Conservation (phyloP, 2,888 invertebrate genomes). For the Oxytorus armatus region DNA sequence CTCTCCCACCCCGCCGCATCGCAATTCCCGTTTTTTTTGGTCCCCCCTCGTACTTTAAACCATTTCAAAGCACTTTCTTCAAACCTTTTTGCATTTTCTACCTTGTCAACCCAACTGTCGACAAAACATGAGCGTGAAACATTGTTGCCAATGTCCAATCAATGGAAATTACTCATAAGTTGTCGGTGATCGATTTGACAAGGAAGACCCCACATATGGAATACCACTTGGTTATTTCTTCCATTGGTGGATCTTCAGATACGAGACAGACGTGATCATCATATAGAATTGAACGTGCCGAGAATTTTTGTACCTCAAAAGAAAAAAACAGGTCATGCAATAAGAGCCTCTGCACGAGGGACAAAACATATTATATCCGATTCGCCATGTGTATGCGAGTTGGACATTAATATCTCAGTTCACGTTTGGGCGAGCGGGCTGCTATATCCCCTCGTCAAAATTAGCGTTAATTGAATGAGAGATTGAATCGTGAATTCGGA, state of each 20-base stretch:
- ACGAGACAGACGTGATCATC: slow-evolving; percentile 19
- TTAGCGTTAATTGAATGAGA: slow-evolving; percentile 59
- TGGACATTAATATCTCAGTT: slow-evolving; percentile 39
- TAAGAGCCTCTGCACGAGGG: slow-evolving; percentile 11
- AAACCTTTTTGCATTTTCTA: too few relatives aligned
- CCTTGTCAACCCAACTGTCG: too few relatives aligned
- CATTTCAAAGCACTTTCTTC: too few relatives aligned
- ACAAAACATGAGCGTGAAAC: too few relatives aligned
- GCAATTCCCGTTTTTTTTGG: too few relatives aligned
- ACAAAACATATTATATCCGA: slow-evolving; percentile 2
- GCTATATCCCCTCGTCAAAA: slow-evolving; percentile 42
- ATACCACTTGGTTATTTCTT: background rate
- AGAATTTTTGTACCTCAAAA: slow-evolving; percentile 38
- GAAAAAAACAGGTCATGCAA: slow-evolving; percentile 15
- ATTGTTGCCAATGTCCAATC: too few relatives aligned
- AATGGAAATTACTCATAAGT: too few relatives aligned
- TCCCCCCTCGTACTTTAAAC: too few relatives aligned
- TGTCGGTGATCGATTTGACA: background rate
- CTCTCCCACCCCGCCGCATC: too few relatives aligned
- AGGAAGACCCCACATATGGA: background rate
- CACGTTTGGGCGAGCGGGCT: slow-evolving; percentile 49
- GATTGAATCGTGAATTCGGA: slow-evolving; percentile 51
- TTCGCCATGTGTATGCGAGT: slow-evolving; percentile 13
- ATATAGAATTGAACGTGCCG: slow-evolving; percentile 40
- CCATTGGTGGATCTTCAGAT: slow-evolving; percentile 10